Percentiles rank a stretch among this genome's conserved stretches.
phyloP scores from a whole-genome alignment of 2,797 vertebrate genomes.

The Adelosebastes latens region DNA sequence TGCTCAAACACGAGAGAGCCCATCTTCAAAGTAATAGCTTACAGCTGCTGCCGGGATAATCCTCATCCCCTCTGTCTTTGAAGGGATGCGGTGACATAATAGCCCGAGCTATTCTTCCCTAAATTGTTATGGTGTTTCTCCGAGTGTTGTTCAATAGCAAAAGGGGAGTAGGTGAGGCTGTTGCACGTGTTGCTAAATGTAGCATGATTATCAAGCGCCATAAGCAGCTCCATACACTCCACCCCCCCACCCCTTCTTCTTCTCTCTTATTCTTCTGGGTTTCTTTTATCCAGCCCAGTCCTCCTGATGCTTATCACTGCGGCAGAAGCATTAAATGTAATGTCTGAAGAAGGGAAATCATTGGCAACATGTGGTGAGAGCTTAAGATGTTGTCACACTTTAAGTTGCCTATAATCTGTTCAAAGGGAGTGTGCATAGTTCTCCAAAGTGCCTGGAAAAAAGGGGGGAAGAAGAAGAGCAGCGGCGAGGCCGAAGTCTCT shows the following conservation, averaged over 20 bases:
- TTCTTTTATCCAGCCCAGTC: constrained; percentile 83
- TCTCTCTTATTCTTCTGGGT: constrained; percentile 51
- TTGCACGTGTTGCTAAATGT: constrained; percentile 82
- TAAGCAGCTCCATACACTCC: constrained; percentile 59
- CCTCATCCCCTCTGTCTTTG: constrained; percentile 88
- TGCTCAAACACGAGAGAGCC: constrained; percentile 74
- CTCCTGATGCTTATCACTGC: constrained; percentile 84
- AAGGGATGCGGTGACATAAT: constrained; percentile 87
- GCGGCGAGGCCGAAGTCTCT: constrained; percentile 50
- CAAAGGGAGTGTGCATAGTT: constrained; percentile 85
- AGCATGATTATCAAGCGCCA: constrained; percentile 78
- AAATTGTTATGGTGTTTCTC: constrained; percentile 88
- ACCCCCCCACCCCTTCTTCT: background rate
- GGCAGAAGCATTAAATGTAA: constrained; percentile 86
- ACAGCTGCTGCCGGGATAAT: constrained; percentile 92
- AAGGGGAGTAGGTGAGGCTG: constrained; percentile 71
- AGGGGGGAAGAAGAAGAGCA: constrained; percentile 43
- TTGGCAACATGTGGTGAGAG: constrained; percentile 87
- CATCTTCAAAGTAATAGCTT: constrained; percentile 94
- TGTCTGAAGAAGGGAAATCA: constrained; percentile 86
- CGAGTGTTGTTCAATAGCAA: constrained; percentile 71
- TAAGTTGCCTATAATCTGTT: constrained; percentile 89
- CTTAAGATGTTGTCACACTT: constrained; percentile 93
- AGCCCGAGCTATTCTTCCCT: constrained; percentile 78
- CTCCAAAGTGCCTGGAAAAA: constrained; percentile 73